Conservation (phyloP, 2,888 invertebrate species). For the Drosophila robusta region DNA sequence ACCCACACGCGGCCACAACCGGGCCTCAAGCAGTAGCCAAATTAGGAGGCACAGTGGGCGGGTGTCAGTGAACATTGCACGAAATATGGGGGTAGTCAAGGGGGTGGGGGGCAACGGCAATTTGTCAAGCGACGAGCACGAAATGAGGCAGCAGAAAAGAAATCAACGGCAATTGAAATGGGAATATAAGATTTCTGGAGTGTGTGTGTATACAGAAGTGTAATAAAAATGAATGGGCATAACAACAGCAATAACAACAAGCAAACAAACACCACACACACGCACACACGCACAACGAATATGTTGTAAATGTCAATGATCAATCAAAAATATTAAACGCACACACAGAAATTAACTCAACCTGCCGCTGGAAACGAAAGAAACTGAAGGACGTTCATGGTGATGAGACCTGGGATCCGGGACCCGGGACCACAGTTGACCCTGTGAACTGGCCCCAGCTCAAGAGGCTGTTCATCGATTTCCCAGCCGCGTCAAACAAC, state of each 20-base stretch:
- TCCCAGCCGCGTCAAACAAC: constrained; percentile 29
- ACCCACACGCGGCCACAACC: constrained; percentile 35
- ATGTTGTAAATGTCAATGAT: constrained; percentile 83
- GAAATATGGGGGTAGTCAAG: constrained; percentile 27
- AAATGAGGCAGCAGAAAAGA: constrained; percentile 41
- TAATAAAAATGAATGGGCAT: constrained; percentile 62
- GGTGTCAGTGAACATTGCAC: constrained; percentile 47
- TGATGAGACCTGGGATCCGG: too few relatives aligned
- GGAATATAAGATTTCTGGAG: constrained; percentile 41
- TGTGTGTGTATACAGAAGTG: constrained; percentile 50
- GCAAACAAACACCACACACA: constrained; percentile 43
- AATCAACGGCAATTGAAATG: constrained; percentile 51
- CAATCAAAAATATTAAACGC: constrained; percentile 79
- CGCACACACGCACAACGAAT: constrained; percentile 60
- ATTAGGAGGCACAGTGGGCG: constrained; percentile 69
- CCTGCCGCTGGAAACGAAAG: constrained; percentile 9
- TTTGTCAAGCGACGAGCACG: constrained; percentile 47
- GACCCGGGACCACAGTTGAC: not conserved
- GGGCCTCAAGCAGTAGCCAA: constrained; percentile 36
- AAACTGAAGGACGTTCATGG: constrained; percentile 31
- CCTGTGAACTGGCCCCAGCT: constrained; percentile 50
- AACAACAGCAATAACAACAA: constrained; percentile 32
- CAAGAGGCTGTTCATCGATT: constrained; percentile 62
- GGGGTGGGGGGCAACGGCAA: constrained; percentile 17
- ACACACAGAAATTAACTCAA: constrained; percentile 49